Conservation (phyloP, 2,888 invertebrate species). For the Stomorhina lunata region DNA sequence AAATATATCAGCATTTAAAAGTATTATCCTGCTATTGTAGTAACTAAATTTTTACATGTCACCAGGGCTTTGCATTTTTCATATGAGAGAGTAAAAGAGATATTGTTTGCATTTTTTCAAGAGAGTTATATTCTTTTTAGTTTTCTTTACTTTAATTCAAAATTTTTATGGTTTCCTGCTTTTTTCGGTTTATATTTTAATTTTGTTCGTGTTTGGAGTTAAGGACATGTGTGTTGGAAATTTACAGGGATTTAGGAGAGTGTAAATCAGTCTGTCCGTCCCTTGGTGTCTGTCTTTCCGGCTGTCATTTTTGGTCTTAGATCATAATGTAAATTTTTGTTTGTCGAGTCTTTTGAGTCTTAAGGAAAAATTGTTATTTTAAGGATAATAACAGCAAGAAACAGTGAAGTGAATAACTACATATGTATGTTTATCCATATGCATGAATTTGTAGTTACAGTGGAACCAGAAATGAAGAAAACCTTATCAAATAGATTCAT, state of each 20-base stretch:
- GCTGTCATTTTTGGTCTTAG: conserved; percentile 30
- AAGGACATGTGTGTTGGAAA: neutral
- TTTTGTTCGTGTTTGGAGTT: neutral
- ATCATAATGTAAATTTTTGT: conserved; percentile 25
- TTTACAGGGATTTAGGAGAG: conserved; percentile 1
- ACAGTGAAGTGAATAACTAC: too few species aligned
- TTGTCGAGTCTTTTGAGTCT: neutral
- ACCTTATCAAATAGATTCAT: too few species aligned
- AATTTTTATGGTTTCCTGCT: conserved; percentile 78
- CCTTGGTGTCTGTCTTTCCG: neutral
- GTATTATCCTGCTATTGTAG: conserved; percentile 50
- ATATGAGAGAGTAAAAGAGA: neutral
- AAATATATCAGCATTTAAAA: conserved; percentile 59
- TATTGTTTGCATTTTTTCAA: neutral
- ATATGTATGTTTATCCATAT: too few species aligned
- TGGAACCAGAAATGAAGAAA: too few species aligned
- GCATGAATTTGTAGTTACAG: too few species aligned
- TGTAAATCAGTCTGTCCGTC: neutral
- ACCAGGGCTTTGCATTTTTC: conserved; percentile 45
- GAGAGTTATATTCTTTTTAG: conserved; percentile 9
- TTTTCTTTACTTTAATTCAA: conserved; percentile 64
- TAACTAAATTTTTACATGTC: conserved; percentile 16
- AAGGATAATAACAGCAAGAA: conserved; percentile 6
- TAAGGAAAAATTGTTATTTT: conserved; percentile 9
- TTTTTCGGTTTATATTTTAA: conserved; percentile 39